These are phyloP conservation scores for Metacarcinus magister DNA, from an alignment of 2,888 invertebrate genomes.

Conservation along the genomic window DNA sequence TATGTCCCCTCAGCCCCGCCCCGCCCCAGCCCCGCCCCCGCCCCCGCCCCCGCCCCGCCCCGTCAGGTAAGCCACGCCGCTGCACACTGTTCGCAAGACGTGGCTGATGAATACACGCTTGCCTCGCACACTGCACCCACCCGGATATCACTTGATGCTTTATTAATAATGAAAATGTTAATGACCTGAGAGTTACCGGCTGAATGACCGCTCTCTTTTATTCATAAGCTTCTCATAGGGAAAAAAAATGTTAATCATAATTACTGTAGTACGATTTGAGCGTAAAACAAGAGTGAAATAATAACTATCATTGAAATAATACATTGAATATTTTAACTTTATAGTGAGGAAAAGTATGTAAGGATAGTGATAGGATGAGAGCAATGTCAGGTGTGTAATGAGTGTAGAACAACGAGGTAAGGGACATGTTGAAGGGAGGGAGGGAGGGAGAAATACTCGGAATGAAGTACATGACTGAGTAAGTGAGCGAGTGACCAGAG, in stretches of 20 bases:
- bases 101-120: neutral
- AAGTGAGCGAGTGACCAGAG: neutral
- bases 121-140: neutral
- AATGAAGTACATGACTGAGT: neutral
- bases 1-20: too few species aligned
- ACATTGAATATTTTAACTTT: neutral
- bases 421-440: neutral
- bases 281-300: neutral
- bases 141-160: neutral
- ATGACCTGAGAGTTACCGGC: neutral
- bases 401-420: neutral
- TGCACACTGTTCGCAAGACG: neutral
- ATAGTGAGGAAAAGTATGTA: neutral
- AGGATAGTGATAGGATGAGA: neutral
- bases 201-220: neutral
- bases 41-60: neutral
- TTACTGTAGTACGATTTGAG: neutral
- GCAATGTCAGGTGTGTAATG: neutral
- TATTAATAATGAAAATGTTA: neutral
- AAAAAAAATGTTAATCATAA: neutral
- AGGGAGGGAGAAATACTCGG: neutral
- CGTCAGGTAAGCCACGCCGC: neutral
- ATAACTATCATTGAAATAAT: neutral
- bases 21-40: neutral
- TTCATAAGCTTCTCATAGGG: neutral